A percentile compares a stretch with the other conserved stretches of the same genome.
phyloP scores from a whole-genome alignment of 1,140 invertebrate genomes.

The Pectinophora gossypiella region DNA sequence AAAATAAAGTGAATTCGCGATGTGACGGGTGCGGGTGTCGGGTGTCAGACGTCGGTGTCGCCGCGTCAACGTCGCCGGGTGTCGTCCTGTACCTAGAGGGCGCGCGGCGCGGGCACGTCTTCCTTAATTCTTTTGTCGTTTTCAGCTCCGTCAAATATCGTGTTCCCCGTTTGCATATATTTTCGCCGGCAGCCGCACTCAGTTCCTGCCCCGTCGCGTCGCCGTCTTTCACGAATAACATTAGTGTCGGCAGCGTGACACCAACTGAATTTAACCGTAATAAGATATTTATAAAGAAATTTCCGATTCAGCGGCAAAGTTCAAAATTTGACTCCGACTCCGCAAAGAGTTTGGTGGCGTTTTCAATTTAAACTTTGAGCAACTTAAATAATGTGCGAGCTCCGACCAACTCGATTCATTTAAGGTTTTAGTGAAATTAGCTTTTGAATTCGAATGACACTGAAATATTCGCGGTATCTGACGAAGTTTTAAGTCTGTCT shows the following conservation, averaged over 20 bases:
- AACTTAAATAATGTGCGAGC: conserved; percentile 72
- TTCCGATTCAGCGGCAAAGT: conserved; percentile 72
- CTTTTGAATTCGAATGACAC: conserved; percentile 65
- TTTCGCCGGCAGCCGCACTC: conserved; percentile 38
- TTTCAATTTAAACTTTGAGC: conserved; percentile 73
- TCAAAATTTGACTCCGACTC: conserved; percentile 69
- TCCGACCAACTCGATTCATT: conserved; percentile 65
- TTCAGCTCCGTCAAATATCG: conserved; percentile 68
- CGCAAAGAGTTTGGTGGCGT: conserved; percentile 68
- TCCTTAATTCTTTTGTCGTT: conserved; percentile 71
- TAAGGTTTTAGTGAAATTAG: conserved; percentile 72
- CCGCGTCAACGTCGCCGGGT: conserved; percentile 8
- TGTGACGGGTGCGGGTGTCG: conserved; percentile 17
- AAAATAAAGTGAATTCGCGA: conserved; percentile 61
- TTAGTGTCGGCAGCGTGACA: conserved; percentile 73
- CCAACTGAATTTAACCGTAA: conserved; percentile 72
- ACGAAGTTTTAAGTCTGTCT: conserved; percentile 28
- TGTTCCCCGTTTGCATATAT: conserved; percentile 69
- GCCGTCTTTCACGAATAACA: conserved; percentile 68
- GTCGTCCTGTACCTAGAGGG: conserved; percentile 17
- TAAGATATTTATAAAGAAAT: conserved; percentile 75
- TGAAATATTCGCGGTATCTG: conserved; percentile 44
- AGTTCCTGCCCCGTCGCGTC: conserved; percentile 16
- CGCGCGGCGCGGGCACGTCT: conserved; percentile 21
- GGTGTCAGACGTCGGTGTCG: conserved; percentile 8